Evolutionary conservation across 1,140 invertebrate species (phyloP).

Genomic region (Chrysopa pallens): DNA sequence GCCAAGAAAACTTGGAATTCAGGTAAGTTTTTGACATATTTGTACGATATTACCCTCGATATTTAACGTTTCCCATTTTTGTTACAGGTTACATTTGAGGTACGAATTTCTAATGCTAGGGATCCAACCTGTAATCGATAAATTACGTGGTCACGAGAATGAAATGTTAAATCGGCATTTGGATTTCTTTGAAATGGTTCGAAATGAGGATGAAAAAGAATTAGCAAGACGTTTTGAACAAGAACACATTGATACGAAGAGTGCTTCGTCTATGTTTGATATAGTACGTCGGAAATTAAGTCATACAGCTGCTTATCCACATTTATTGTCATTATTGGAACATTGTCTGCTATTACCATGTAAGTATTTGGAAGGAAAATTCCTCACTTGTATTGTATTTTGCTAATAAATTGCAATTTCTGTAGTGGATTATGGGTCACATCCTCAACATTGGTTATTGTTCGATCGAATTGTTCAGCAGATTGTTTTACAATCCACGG

Average conservation of each 20-base stretch:
- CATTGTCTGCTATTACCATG: slow-evolving; percentile 81
- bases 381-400: not conserved
- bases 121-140: slow-evolving; percentile 89
- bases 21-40: not conserved
- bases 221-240: slow-evolving; percentile 77
- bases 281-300: slow-evolving; percentile 74
- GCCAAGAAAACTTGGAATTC: slow-evolving; percentile 91
- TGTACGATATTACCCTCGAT: too few species aligned
- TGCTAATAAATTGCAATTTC: slow-evolving; percentile 9
- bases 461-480: slow-evolving; percentile 94
- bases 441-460: slow-evolving; percentile 82
- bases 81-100: slow-evolving; percentile 71
- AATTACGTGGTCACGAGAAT: slow-evolving; percentile 80
- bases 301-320: slow-evolving; percentile 83
- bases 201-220: slow-evolving; percentile 92
- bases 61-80: slow-evolving; percentile 5
- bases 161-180: slow-evolving; percentile 79
- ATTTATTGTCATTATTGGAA: slow-evolving; percentile 79
- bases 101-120: slow-evolving; percentile 96
- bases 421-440: slow-evolving; percentile 51
- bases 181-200: slow-evolving; percentile 97
- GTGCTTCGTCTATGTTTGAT: slow-evolving; percentile 87
- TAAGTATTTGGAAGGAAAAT: slow-evolving; percentile 31
- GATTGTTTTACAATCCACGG: slow-evolving; percentile 63
- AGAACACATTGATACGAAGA: slow-evolving; percentile 89